phyloP scores from a whole-genome alignment of 2,113 vertebrate species.

The Hydrolagus affinis region DNA sequence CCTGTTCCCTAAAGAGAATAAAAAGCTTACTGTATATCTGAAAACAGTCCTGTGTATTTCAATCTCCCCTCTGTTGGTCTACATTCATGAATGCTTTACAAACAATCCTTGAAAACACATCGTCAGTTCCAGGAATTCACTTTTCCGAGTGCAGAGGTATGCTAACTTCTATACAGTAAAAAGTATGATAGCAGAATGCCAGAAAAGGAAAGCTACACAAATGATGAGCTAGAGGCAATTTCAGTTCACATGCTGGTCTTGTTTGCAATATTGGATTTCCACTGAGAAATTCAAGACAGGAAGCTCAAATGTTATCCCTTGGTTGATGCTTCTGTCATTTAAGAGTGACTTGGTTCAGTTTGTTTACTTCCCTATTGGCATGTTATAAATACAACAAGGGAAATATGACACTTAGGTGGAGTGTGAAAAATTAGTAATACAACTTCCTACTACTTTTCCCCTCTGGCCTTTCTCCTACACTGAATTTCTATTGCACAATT shows the following conservation, averaged over 20 bases:
- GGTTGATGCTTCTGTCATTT: background rate
- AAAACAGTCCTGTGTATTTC: too few species aligned
- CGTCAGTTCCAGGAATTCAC: background rate
- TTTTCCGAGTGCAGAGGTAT: background rate
- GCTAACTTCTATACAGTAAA: background rate
- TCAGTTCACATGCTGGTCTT: background rate
- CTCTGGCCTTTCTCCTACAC: background rate
- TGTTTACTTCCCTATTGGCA: background rate
- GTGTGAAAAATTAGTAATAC: background rate
- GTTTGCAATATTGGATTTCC: background rate
- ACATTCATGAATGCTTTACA: too few species aligned
- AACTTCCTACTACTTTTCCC: background rate
- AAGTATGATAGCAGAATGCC: background rate
- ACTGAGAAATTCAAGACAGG: background rate
- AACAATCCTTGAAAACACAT: too few species aligned
- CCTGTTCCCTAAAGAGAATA: too few species aligned
- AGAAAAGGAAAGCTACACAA: background rate
- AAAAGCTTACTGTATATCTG: too few species aligned
- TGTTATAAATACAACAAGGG: background rate
- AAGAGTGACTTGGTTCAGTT: background rate
- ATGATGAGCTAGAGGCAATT: background rate
- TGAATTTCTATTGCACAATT: too few species aligned
- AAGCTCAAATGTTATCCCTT: background rate
- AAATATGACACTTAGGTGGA: background rate
- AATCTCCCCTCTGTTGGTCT: too few species aligned